Conservation (phyloP, 2,797 vertebrate genomes). For the Crocidura indochinensis region DNA sequence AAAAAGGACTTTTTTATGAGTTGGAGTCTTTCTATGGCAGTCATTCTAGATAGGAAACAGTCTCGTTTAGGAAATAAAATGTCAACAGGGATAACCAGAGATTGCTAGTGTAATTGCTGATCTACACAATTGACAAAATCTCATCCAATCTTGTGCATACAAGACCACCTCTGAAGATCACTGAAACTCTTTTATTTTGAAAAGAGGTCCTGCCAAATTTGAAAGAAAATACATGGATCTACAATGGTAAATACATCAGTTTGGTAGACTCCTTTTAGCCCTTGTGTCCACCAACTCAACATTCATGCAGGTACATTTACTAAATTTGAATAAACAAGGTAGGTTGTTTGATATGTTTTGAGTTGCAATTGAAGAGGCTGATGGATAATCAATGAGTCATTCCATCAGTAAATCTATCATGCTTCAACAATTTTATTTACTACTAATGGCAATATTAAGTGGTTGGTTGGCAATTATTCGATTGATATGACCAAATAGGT, state of each 20-base stretch:
- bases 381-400: neutral
- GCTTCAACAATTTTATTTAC: neutral
- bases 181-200: slow-evolving; percentile 46
- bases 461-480: neutral
- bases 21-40: slow-evolving; percentile 47
- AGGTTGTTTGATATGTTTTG: neutral
- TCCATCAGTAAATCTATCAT: neutral
- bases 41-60: neutral
- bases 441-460: neutral
- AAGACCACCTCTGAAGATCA: slow-evolving; percentile 3
- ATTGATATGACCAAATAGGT: neutral
- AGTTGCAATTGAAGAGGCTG: neutral
- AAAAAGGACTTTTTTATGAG: slow-evolving; percentile 65
- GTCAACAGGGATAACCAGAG: neutral
- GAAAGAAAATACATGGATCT: neutral
- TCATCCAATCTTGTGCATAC: neutral
- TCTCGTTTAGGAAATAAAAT: slow-evolving; percentile 30
- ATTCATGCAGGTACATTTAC: neutral
- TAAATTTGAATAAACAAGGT: slow-evolving; percentile 13
- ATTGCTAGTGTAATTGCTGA: neutral
- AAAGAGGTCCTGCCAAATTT: slow-evolving; percentile 8
- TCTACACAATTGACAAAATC: neutral
- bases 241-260: neutral
- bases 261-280: neutral
- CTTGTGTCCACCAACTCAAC: neutral